Evolutionary conservation across 2,797 vertebrate species (phyloP).

Genomic region (Enteromius fasciolatus): DNA sequence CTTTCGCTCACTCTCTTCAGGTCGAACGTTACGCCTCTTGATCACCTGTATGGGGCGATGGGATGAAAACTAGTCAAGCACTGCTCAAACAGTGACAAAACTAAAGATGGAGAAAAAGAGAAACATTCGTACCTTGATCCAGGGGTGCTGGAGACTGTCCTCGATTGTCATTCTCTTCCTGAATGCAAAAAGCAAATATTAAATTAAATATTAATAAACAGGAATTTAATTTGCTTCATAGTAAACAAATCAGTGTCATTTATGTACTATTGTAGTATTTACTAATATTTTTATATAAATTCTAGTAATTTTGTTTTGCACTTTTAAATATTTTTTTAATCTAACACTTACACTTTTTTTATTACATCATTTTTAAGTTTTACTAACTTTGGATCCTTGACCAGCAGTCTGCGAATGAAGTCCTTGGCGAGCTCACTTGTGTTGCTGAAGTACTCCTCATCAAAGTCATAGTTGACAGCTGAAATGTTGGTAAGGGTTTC

Average conservation of each 20-base stretch:
- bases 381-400: conserved; percentile 95
- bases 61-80: not conserved
- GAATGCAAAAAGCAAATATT: conserved; percentile 36
- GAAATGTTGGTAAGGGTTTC: conserved; percentile 98
- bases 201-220: not conserved
- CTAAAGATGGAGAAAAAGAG: not conserved
- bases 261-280: not conserved
- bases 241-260: not conserved
- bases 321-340: no score
- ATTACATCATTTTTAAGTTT: not conserved
- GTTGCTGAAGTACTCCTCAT: conserved; percentile 95
- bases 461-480: conserved; percentile 94
- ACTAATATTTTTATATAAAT: not conserved
- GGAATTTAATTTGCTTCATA: not conserved
- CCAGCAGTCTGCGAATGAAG: conserved; percentile 93
- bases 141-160: conserved; percentile 93
- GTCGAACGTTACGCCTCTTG: conserved; percentile 91
- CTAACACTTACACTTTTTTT: not conserved
- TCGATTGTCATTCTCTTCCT: conserved; percentile 97
- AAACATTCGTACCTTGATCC: conserved; percentile 90
- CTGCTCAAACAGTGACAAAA: not conserved
- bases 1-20: conserved; percentile 87
- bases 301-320: not conserved
- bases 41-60: conserved; percentile 81
- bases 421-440: conserved; percentile 97